Conservation (phyloP, 2,888 invertebrate genomes). For the Trichogramma dendrolimi region DNA sequence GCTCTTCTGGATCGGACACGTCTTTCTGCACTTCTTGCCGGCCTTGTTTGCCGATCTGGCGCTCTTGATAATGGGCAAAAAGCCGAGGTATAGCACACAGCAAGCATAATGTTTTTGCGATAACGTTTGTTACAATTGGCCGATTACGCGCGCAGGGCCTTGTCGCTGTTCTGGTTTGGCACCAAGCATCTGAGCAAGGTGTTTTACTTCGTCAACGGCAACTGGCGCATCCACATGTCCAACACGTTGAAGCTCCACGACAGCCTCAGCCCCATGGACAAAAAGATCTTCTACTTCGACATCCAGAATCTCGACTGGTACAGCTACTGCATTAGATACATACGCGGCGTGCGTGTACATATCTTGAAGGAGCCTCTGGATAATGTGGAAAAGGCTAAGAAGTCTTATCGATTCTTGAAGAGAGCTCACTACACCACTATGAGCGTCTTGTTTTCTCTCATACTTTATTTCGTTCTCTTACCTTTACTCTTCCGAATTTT, state of each 20-base stretch:
- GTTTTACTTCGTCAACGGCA: conserved; percentile 21
- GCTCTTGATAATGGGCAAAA: conserved; percentile 31
- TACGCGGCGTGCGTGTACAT: conserved; percentile 30
- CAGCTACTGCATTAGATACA: conserved; percentile 18
- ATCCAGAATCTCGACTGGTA: conserved; percentile 35
- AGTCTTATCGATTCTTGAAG: background rate
- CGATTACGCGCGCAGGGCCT: conserved; percentile 5
- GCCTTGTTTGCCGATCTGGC: conserved; percentile 32
- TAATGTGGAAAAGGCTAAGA: conserved; percentile 12
- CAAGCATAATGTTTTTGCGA: background rate
- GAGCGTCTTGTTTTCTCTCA: background rate
- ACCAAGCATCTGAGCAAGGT: background rate
- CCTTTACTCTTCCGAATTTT: background rate
- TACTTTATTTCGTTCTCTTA: background rate
- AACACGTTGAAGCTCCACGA: conserved; percentile 32
- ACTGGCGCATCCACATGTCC: conserved; percentile 32
- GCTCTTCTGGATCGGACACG: conserved; percentile 27
- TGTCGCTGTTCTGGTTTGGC: conserved; percentile 2
- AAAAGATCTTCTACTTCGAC: conserved; percentile 35
- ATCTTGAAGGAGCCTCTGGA: conserved; percentile 33
- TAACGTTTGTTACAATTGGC: background rate
- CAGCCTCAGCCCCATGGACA: conserved; percentile 32
- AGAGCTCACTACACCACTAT: background rate
- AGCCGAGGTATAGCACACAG: conserved; percentile 33
- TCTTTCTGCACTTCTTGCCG: conserved; percentile 36